phyloP scores from a whole-genome alignment of 2,888 invertebrate genomes.

The Baccha elongata region DNA sequence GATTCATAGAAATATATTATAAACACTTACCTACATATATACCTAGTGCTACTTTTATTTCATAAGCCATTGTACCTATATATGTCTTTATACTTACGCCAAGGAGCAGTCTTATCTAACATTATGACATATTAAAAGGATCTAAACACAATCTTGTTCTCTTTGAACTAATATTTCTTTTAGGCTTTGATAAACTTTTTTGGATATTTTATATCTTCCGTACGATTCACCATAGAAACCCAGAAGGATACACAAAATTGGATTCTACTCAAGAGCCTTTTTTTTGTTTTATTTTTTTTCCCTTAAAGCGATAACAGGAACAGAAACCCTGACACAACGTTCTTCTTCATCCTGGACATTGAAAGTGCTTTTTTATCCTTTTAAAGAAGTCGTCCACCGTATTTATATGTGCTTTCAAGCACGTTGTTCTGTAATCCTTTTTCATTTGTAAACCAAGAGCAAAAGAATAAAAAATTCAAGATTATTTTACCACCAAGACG shows the following conservation, averaged over 20 bases:
- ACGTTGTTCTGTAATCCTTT: slow-evolving; percentile 13
- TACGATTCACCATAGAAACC: background rate
- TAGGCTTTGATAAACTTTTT: slow-evolving; percentile 24
- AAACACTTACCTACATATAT: no score
- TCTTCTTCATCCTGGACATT: background rate
- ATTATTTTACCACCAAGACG: slow-evolving; percentile 6
- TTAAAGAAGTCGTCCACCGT: background rate
- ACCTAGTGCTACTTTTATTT: slow-evolving; percentile 10
- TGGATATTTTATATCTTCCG: slow-evolving; percentile 15
- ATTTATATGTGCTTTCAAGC: no score
- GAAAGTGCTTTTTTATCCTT: slow-evolving; percentile 4
- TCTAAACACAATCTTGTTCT: background rate
- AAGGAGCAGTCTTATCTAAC: slow-evolving; percentile 3
- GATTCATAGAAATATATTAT: no score
- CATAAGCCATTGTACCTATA: slow-evolving; percentile 27
- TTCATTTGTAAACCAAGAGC: background rate
- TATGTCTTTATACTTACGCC: no score
- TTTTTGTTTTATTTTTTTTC: slow-evolving; percentile 17
- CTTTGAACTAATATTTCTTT: slow-evolving; percentile 20
- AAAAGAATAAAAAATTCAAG: background rate
- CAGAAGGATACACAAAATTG: background rate
- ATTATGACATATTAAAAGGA: slow-evolving; percentile 12
- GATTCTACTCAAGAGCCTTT: background rate
- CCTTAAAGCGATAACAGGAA: slow-evolving; percentile 9
- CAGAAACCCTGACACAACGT: no score